phyloP scores from a whole-genome alignment of 2,888 invertebrate genomes.

The Agrotis exclamationis region DNA sequence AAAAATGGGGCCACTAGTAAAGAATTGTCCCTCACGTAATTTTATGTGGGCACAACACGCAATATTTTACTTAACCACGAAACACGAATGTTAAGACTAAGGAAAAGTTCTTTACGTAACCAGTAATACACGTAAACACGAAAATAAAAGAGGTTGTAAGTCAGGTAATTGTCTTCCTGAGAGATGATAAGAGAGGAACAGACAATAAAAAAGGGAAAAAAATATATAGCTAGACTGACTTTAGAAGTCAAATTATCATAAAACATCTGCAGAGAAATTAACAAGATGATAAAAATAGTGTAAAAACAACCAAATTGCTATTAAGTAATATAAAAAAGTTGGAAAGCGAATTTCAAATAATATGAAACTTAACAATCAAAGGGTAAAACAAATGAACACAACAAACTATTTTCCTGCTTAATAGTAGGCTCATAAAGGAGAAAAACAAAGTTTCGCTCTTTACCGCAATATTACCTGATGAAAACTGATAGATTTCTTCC shows the following conservation, averaged over 20 bases:
- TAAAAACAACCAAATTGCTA: background rate
- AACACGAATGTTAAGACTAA: slow-evolving; percentile 29
- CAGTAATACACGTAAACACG: background rate
- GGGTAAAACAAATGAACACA: background rate
- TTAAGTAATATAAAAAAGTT: too few species aligned
- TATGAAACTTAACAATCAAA: background rate
- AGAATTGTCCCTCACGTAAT: slow-evolving; percentile 25
- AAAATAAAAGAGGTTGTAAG: background rate
- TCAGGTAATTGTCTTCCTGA: background rate
- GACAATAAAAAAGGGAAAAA: background rate
- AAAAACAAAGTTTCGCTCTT: too few species aligned
- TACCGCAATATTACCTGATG: background rate
- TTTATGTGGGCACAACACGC: slow-evolving; percentile 42
- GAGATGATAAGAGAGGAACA: background rate
- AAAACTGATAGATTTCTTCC: too few species aligned
- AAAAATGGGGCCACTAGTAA: slow-evolving; percentile 33
- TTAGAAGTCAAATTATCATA: background rate
- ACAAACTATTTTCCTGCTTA: background rate
- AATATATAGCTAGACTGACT: background rate
- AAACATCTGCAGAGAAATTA: background rate
- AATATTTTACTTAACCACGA: slow-evolving; percentile 43
- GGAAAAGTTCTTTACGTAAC: slow-evolving; percentile 19
- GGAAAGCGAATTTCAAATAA: background rate
- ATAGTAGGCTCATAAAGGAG: too few species aligned
- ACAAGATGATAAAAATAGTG: background rate